A percentile compares a stretch with the other conserved stretches of the same genome.
Conservation (phyloP, 2,797 vertebrate genomes). For the Rhynchotus rufescens region DNA sequence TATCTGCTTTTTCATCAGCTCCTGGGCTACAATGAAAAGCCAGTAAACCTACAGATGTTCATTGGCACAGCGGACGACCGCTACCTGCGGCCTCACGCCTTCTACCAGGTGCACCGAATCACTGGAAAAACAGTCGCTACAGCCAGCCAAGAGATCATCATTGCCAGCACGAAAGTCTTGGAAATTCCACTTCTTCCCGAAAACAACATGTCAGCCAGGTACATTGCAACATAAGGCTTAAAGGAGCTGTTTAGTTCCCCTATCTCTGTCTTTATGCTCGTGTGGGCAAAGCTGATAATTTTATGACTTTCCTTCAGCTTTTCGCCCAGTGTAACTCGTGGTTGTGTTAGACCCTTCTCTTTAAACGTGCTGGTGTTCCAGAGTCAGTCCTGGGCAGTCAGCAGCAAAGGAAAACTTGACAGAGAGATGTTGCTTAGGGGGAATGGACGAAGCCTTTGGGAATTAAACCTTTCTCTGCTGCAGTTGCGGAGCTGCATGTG, state of each 20-base stretch:
- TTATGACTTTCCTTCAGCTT: accelerated
- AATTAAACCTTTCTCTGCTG: not conserved
- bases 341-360: not conserved
- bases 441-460: not conserved
- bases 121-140: constrained; percentile 98
- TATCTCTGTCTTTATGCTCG: accelerated
- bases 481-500: not conserved
- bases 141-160: constrained; percentile 95
- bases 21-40: constrained; percentile 94
- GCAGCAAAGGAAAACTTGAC: not conserved
- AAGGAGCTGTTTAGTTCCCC: not conserved
- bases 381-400: not conserved
- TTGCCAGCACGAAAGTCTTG: constrained; percentile 95
- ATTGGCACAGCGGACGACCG: constrained; percentile 98
- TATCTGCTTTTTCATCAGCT: constrained; percentile 82
- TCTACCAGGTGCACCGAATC: constrained; percentile 99
- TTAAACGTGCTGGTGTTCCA: not conserved
- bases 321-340: not conserved
- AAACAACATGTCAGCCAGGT: constrained; percentile 98
- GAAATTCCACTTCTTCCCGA: constrained; percentile 98
- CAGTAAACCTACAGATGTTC: constrained; percentile 98
- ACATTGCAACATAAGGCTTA: not conserved
- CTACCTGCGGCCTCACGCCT: constrained; percentile 95
- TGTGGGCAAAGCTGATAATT: not conserved
- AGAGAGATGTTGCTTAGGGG: not conserved